phyloP scores from a whole-genome alignment of 2,888 invertebrate species.

The Digitonthophagus gazella region DNA sequence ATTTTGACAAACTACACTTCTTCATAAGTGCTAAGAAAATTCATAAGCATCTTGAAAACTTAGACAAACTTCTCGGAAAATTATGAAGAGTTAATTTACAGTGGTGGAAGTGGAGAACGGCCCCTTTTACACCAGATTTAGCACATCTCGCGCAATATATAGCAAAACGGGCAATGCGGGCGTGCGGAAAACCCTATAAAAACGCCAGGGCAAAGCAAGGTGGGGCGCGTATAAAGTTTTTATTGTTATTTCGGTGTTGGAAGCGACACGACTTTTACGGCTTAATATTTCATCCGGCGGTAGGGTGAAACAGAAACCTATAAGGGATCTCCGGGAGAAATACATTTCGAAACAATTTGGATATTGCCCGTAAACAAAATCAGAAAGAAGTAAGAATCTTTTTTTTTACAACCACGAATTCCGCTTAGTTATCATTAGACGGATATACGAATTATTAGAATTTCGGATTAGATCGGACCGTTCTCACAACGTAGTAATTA shows the following conservation, averaged over 20 bases:
- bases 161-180: not conserved
- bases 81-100: not conserved
- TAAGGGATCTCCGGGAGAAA: not conserved
- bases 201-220: not conserved
- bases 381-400: not conserved
- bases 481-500: not conserved
- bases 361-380: conserved; percentile 5
- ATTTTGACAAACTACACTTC: not conserved
- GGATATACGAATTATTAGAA: not conserved
- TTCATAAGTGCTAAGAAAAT: not conserved
- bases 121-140: conserved; percentile 2
- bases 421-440: not conserved
- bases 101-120: not conserved
- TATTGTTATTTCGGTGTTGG: conserved; percentile 10
- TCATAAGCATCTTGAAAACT: not conserved
- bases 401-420: no score
- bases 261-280: conserved; percentile 9
- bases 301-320: conserved; percentile 4
- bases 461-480: not conserved
- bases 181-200: not conserved
- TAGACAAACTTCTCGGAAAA: not conserved
- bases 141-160: conserved; percentile 4
- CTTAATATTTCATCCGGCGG: conserved; percentile 9
- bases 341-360: conserved; percentile 10
- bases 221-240: conserved; percentile 7